Conservation (phyloP, 64 coral and sea anemone genomes). For the Dendronephthya gigantea region DNA sequence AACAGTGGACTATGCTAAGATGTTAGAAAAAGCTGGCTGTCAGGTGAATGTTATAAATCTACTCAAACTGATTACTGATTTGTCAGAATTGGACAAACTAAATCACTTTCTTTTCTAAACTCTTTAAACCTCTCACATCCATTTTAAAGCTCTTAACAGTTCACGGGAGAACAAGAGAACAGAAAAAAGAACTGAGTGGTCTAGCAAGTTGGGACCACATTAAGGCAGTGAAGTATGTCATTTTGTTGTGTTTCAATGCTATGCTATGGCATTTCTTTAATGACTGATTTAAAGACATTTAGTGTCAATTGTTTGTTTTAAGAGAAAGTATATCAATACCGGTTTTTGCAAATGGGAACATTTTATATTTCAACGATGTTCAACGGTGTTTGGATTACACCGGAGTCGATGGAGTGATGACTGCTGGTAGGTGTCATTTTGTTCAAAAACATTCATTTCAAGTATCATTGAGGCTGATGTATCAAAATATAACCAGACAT, state of each 20-base stretch:
- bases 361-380: constrained; percentile 73
- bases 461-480: too few relatives aligned
- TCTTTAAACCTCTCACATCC: not conserved
- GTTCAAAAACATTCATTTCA: too few relatives aligned
- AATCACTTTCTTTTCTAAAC: not conserved
- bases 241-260: not conserved
- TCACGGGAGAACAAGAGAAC: constrained; percentile 90
- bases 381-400: constrained; percentile 59
- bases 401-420: constrained; percentile 80
- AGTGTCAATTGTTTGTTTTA: not conserved
- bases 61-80: not conserved
- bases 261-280: not conserved
- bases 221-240: constrained; percentile 64
- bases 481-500: not conserved
- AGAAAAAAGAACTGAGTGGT: constrained; percentile 70
- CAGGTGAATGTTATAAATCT: constrained; percentile 50
- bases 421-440: too few relatives aligned
- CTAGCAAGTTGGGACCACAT: constrained; percentile 93
- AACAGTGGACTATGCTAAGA: constrained; percentile 81
- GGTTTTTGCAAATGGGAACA: constrained; percentile 97
- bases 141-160: constrained; percentile 66
- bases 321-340: constrained; percentile 84
- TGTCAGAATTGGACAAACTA: not conserved
- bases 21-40: constrained; percentile 86
- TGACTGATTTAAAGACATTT: not conserved